Evolutionary conservation across 2,113 vertebrate species (phyloP).

Genomic region (Barnardius zonarius): DNA sequence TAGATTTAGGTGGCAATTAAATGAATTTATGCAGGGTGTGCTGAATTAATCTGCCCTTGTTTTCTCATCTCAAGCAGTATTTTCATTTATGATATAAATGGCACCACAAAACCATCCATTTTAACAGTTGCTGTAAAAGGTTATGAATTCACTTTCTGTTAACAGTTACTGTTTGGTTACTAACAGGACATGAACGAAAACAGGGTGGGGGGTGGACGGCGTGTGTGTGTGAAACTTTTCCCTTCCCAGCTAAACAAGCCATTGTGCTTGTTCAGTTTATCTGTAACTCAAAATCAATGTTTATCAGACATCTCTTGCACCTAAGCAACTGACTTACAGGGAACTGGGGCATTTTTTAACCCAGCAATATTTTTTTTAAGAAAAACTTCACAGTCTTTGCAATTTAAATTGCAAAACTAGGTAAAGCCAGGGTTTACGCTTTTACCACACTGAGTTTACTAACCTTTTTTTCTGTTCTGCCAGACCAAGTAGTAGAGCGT

Average conservation of each 20-base stretch:
- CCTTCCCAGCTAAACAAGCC: neutral
- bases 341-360: neutral
- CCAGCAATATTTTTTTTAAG: neutral
- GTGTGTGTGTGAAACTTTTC: neutral
- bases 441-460: neutral
- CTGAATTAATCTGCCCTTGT: neutral
- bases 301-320: neutral
- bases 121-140: neutral
- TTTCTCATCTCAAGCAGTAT: neutral
- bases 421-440: neutral
- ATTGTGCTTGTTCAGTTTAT: neutral
- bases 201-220: accelerated
- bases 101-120: neutral
- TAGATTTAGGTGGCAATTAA: neutral
- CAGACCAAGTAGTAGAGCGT: neutral
- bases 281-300: neutral
- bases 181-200: neutral
- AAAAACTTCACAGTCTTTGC: neutral
- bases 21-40: neutral
- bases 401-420: neutral
- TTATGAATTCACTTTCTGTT: neutral
- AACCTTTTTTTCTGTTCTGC: neutral
- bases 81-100: neutral
- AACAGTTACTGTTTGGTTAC: neutral
- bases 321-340: neutral